Evolutionary conservation across 2,797 vertebrate genomes (phyloP).

Genomic region (Geotrypetes seraphini): DNA sequence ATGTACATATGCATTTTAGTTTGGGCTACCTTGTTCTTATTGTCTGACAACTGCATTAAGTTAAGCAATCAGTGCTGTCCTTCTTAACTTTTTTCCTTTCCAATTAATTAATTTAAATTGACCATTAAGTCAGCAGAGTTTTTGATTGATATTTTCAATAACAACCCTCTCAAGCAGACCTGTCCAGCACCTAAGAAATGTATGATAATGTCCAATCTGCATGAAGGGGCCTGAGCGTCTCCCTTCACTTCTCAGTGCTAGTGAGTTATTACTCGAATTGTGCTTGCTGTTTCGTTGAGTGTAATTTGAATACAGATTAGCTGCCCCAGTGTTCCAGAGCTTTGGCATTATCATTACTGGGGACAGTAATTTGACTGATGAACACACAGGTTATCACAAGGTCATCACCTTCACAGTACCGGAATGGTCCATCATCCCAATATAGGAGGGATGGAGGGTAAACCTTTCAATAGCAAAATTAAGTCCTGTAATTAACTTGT

Average conservation of each 20-base stretch:
- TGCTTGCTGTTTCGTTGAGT: slow-evolving; percentile 62
- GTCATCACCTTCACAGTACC: slow-evolving; percentile 67
- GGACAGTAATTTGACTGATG: slow-evolving; percentile 84
- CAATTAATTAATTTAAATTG: slow-evolving; percentile 88
- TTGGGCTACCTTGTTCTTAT: slow-evolving; percentile 19
- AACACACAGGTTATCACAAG: slow-evolving; percentile 88
- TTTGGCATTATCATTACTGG: slow-evolving; percentile 73
- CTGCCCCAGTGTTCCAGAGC: slow-evolving; percentile 74
- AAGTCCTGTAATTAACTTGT: slow-evolving; percentile 79
- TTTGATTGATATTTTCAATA: slow-evolving; percentile 87
- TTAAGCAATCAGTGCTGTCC: slow-evolving; percentile 39
- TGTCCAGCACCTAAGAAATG: slow-evolving; percentile 75
- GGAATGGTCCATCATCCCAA: slow-evolving; percentile 44
- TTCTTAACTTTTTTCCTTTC: slow-evolving; percentile 52
- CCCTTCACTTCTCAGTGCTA: slow-evolving; percentile 48
- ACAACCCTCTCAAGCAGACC: slow-evolving; percentile 60
- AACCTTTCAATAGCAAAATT: slow-evolving; percentile 74
- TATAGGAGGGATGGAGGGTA: slow-evolving; percentile 54
- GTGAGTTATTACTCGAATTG: slow-evolving; percentile 76
- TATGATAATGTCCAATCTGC: slow-evolving; percentile 73
- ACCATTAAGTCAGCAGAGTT: slow-evolving; percentile 73
- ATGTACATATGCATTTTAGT: too few relatives aligned
- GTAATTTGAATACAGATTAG: slow-evolving; percentile 93
- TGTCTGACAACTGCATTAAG: slow-evolving; percentile 19
- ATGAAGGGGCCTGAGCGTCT: slow-evolving; percentile 52